Percentiles rank a stretch among this genome's conserved stretches.
Conservation (phyloP, 2,888 invertebrate genomes). For the Drosophila infuscata region DNA sequence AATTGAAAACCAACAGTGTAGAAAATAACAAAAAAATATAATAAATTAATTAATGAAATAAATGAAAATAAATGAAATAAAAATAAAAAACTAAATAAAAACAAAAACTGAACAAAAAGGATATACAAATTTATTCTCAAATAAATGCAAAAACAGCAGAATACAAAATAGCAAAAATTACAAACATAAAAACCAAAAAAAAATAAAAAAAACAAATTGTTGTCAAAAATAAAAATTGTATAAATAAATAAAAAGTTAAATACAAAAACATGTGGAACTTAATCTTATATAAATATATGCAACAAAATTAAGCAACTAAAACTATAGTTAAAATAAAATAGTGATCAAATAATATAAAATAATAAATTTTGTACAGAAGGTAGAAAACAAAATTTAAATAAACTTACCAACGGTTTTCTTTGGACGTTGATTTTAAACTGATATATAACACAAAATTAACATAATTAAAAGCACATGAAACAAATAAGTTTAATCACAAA, state of each 20-base stretch:
- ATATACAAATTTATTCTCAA: background rate
- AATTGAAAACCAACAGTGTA: background rate
- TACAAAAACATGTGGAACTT: background rate
- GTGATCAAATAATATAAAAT: background rate
- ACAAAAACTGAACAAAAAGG: background rate
- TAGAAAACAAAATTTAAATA: slow-evolving; percentile 1
- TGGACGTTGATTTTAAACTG: background rate
- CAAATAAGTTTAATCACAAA: background rate
- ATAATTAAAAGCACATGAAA: background rate
- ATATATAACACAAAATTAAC: background rate
- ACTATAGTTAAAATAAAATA: background rate
- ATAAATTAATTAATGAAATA: background rate
- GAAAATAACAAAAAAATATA: background rate
- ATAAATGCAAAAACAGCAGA: background rate
- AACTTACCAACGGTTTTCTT: background rate
- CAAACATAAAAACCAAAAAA: background rate
- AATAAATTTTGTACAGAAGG: background rate
- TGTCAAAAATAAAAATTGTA: background rate
- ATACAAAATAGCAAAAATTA: background rate
- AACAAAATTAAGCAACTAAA: background rate
- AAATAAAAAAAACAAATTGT: background rate
- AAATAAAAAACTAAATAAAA: background rate
- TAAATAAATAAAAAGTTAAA: background rate
- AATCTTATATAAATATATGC: background rate
- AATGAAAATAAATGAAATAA: background rate